Percentiles rank a stretch among this genome's conserved stretches.
phyloP scores from a whole-genome alignment of 2,113 vertebrate genomes.

The Cepphus grylle region DNA sequence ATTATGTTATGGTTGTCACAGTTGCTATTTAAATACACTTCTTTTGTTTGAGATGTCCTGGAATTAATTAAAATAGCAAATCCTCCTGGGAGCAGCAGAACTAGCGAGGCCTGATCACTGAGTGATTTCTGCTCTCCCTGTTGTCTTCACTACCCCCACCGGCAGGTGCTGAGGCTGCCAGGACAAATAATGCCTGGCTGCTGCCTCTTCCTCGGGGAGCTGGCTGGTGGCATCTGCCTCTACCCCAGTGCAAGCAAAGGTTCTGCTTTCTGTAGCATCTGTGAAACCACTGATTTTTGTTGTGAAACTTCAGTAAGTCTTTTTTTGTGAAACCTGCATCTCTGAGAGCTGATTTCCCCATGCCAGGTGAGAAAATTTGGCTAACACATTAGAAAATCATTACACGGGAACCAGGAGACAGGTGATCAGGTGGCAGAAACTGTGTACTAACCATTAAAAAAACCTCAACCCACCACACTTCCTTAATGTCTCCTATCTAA shows the following conservation, averaged over 20 bases:
- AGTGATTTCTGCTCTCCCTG: not conserved
- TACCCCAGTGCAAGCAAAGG: not conserved
- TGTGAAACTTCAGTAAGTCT: not conserved
- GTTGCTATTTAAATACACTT: not conserved
- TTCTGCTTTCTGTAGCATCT: not conserved
- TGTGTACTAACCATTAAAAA: not conserved
- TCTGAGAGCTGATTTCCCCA: not conserved
- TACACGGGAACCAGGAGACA: not conserved
- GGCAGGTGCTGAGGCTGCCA: accelerated
- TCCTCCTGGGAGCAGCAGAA: not conserved
- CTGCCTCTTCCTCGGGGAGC: not conserved
- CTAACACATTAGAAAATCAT: not conserved
- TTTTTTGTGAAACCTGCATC: not conserved
- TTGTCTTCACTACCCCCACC: accelerated
- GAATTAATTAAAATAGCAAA: conserved; percentile 15
- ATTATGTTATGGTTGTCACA: not conserved
- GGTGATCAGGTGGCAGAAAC: not conserved
- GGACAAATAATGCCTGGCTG: accelerated
- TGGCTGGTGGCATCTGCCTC: not conserved
- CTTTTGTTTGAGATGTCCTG: not conserved
- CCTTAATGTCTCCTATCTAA: not conserved
- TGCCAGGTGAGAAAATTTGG: not conserved
- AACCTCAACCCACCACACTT: accelerated
- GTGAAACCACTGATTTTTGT: not conserved
- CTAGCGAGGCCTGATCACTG: not conserved